Conservation (phyloP, 92 coral and sea anemone species). For the Phenganax subtilis region DNA sequence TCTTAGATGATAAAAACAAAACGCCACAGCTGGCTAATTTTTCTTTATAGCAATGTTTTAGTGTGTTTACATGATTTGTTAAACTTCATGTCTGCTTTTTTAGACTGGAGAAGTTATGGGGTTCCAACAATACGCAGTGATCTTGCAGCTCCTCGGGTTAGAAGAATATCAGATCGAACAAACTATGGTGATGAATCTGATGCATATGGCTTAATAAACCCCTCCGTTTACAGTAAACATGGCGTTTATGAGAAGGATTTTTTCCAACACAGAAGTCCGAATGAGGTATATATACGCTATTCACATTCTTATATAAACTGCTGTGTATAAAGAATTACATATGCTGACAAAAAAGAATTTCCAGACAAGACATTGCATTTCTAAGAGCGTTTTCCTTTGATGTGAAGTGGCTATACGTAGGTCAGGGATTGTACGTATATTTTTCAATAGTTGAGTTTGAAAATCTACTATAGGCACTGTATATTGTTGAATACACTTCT, state of each 20-base stretch:
- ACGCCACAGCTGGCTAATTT: too few relatives aligned
- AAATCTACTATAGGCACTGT: too few relatives aligned
- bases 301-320: background rate
- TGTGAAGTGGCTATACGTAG: too few relatives aligned
- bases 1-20: too few relatives aligned
- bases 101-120: conserved; percentile 92
- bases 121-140: conserved; percentile 93
- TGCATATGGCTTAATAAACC: conserved; percentile 93
- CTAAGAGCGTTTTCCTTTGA: too few relatives aligned
- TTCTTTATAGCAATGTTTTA: too few relatives aligned
- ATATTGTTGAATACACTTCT: background rate
- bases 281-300: conserved; percentile 57
- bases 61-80: too few relatives aligned
- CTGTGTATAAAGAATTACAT: too few relatives aligned
- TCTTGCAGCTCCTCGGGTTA: conserved; percentile 83
- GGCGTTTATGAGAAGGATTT: conserved; percentile 95
- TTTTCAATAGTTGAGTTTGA: too few relatives aligned
- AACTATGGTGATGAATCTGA: conserved; percentile 99
- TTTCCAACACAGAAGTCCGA: conserved; percentile 77
- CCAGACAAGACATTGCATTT: too few relatives aligned
- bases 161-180: conserved; percentile 88
- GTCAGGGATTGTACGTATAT: too few relatives aligned
- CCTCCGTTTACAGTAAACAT: conserved; percentile 81
- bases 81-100: background rate
- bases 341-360: too few relatives aligned